phyloP scores from a whole-genome alignment of 2,797 vertebrate species.

The Yasuhikotakia modesta region DNA sequence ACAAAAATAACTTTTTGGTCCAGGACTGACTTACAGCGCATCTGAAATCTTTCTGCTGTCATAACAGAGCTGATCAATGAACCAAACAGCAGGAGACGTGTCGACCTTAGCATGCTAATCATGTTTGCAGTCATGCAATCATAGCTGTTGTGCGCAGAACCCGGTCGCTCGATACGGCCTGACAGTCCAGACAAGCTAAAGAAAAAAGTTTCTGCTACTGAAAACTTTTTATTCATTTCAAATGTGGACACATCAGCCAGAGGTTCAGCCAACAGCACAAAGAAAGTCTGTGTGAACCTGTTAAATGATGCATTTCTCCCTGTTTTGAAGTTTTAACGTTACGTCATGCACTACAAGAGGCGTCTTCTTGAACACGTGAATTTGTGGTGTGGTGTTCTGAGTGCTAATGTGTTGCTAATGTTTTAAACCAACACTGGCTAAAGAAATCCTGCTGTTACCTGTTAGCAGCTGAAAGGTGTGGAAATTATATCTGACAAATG shows the following conservation, averaged over 20 bases:
- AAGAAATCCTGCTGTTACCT: slow-evolving; percentile 3
- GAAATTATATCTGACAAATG: slow-evolving; percentile 20
- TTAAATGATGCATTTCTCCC: slow-evolving; percentile 3
- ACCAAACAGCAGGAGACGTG: slow-evolving; percentile 7
- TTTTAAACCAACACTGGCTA: neutral
- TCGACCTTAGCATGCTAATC: slow-evolving; percentile 42
- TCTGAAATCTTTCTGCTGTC: slow-evolving; percentile 18
- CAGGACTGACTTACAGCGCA: neutral
- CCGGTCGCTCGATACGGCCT: slow-evolving; percentile 13
- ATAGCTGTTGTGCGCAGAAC: neutral
- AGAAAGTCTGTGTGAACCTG: neutral
- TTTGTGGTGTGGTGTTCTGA: slow-evolving; percentile 10
- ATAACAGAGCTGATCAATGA: slow-evolving; percentile 20
- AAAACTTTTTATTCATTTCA: neutral
- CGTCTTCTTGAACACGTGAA: neutral
- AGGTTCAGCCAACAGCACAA: neutral
- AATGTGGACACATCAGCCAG: neutral
- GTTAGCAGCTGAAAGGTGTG: slow-evolving; percentile 12
- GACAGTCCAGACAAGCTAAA: slow-evolving; percentile 23
- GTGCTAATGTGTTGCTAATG: neutral
- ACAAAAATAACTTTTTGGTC: slow-evolving; percentile 1
- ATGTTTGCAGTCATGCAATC: slow-evolving; percentile 12
- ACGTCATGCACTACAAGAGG: neutral
- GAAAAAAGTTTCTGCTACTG: slow-evolving; percentile 12
- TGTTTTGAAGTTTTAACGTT: neutral